These are phyloP conservation scores for Microplitis manilae DNA, from an alignment of 2,888 invertebrate species.

Conservation along the genomic window DNA sequence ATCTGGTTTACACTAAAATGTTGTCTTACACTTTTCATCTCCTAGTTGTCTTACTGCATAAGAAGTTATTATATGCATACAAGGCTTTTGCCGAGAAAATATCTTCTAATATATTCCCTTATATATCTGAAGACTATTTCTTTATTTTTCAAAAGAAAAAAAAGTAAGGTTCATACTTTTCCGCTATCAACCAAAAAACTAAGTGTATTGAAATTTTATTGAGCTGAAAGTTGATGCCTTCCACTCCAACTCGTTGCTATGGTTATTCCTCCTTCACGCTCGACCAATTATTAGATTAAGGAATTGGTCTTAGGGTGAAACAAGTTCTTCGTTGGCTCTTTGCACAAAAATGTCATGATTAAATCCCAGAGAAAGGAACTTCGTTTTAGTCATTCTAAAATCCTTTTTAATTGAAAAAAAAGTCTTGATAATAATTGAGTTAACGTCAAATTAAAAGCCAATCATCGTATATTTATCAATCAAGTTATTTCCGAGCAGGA, in stretches of 20 bases:
- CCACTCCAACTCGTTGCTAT: constrained; percentile 30
- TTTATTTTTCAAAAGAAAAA: neutral
- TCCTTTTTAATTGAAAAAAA: constrained; percentile 22
- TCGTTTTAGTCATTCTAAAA: constrained; percentile 18
- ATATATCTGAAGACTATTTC: neutral
- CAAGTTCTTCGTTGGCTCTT: constrained; percentile 16
- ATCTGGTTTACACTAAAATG: neutral
- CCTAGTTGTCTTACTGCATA: neutral
- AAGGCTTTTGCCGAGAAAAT: neutral
- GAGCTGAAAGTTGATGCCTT: constrained; percentile 5
- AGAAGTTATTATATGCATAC: neutral
- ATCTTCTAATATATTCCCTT: neutral
- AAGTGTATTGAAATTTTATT: constrained; percentile 23
- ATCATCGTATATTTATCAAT: constrained; percentile 13
- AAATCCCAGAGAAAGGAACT: neutral
- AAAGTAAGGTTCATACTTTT: neutral
- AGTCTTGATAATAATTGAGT: neutral
- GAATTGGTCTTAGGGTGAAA: constrained; percentile 34
- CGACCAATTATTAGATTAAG: constrained; percentile 40
- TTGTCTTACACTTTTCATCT: neutral
- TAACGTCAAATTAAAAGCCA: constrained; percentile 23
- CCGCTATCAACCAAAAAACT: constrained; percentile 2
- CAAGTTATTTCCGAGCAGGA: constrained; percentile 11
- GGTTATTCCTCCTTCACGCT: constrained; percentile 36
- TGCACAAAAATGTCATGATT: constrained; percentile 29